Evolutionary conservation across 2,888 invertebrate genomes (phyloP).

Genomic region (Epinotia brunnichana): DNA sequence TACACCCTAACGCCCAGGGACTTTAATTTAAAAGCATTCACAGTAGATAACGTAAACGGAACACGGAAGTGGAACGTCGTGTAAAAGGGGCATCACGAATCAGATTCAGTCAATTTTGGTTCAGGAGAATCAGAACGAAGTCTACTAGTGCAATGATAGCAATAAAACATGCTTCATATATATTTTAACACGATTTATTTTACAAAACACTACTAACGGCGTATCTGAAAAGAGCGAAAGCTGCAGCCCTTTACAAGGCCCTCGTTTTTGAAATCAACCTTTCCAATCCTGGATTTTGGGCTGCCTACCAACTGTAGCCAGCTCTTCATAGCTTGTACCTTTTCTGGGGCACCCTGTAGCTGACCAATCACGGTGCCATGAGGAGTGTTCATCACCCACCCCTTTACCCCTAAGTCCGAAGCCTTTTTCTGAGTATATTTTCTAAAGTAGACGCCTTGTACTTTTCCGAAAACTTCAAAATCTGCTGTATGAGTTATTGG

Average conservation of each 20-base stretch:
- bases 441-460: constrained; percentile 83
- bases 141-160: not conserved
- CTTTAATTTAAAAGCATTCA: too few species aligned
- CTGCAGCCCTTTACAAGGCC: constrained; percentile 75
- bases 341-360: constrained; percentile 84
- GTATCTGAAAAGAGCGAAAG: constrained; percentile 78
- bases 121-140: too few species aligned
- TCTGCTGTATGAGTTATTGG: constrained; percentile 64
- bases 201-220: constrained; percentile 57
- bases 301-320: constrained; percentile 86
- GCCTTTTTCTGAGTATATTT: constrained; percentile 87
- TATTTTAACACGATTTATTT: not conserved
- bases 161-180: not conserved
- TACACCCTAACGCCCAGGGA: too few species aligned
- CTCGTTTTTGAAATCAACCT: constrained; percentile 86
- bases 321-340: constrained; percentile 85
- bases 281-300: constrained; percentile 87
- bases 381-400: constrained; percentile 90
- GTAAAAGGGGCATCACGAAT: too few species aligned
- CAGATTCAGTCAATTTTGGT: too few species aligned
- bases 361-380: constrained; percentile 87
- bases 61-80: too few species aligned
- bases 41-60: too few species aligned
- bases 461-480: constrained; percentile 85
- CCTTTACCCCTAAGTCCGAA: constrained; percentile 84